phyloP scores from a whole-genome alignment of 2,888 invertebrate species.

The Tuta absoluta region DNA sequence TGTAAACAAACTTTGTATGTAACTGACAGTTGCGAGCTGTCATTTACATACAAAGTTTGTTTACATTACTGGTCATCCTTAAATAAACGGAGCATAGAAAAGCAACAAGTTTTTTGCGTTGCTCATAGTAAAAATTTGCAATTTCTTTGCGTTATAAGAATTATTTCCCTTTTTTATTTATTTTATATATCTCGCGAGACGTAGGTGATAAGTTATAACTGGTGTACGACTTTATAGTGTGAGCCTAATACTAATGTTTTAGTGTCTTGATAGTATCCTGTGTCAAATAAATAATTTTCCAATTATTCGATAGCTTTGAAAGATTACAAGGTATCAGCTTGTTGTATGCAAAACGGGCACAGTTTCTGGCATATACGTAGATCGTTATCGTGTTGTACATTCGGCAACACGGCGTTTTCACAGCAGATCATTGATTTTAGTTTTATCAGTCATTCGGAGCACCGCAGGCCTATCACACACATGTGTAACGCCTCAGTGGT shows the following conservation, averaged over 20 bases:
- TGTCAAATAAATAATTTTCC: slow-evolving; percentile 28
- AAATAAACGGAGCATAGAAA: too few relatives aligned
- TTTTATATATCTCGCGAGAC: neutral
- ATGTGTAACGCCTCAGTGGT: slow-evolving; percentile 51
- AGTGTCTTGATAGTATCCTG: slow-evolving; percentile 27
- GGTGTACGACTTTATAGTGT: slow-evolving; percentile 15
- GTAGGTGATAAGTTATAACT: neutral
- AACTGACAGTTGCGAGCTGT: too few relatives aligned
- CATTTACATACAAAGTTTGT: too few relatives aligned
- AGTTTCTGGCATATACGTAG: neutral
- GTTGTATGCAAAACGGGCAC: slow-evolving; percentile 4
- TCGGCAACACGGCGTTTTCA: slow-evolving; percentile 25
- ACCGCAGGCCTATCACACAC: slow-evolving; percentile 37
- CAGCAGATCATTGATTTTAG: slow-evolving; percentile 24
- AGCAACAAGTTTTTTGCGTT: slow-evolving; percentile 45
- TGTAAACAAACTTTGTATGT: too few relatives aligned
- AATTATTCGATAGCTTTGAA: slow-evolving; percentile 24
- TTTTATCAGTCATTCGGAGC: slow-evolving; percentile 27
- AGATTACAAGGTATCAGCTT: slow-evolving; percentile 18
- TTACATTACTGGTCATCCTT: too few relatives aligned
- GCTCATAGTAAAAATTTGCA: slow-evolving; percentile 28
- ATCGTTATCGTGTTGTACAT: neutral
- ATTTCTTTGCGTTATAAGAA: slow-evolving; percentile 21
- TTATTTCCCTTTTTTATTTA: neutral
- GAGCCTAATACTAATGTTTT: slow-evolving; percentile 18